Percentiles rank a stretch among this genome's conserved stretches.
Conservation (phyloP, 2,888 invertebrate genomes). For the Pegoplata infirma region DNA sequence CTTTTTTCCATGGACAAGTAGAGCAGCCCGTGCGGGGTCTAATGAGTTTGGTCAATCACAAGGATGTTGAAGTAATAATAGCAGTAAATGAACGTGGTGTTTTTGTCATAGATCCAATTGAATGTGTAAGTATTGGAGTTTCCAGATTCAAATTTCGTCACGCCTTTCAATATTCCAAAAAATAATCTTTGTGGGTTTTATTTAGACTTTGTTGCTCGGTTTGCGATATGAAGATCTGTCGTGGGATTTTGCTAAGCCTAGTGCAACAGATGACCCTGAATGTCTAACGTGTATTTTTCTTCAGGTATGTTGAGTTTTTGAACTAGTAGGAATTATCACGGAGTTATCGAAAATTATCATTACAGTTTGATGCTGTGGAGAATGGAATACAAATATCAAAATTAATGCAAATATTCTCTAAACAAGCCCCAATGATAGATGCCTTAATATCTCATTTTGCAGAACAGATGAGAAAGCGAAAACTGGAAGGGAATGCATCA, state of each 20-base stretch:
- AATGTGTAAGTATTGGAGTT: conserved; percentile 83
- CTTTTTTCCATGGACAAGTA: conserved; percentile 96
- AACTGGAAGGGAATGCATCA: conserved; percentile 77
- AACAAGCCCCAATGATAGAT: conserved; percentile 92
- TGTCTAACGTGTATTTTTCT: conserved; percentile 95
- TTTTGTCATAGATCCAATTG: conserved; percentile 90
- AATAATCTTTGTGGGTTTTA: background rate
- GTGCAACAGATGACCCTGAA: conserved; percentile 88
- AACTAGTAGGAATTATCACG: too few species aligned
- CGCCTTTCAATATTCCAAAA: background rate
- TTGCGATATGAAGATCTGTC: conserved; percentile 92
- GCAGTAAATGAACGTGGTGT: conserved; percentile 92
- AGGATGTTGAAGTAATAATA: conserved; percentile 91
- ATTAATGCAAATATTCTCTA: conserved; percentile 80
- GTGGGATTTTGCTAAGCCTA: conserved; percentile 94
- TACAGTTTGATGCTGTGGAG: conserved; percentile 78
- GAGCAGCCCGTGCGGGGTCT: conserved; percentile 93
- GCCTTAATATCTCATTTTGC: conserved; percentile 90
- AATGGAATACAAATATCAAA: conserved; percentile 78
- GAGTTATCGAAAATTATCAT: conserved; percentile 15
- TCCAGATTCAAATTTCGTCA: background rate
- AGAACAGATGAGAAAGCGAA: conserved; percentile 84
- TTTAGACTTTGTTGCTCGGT: conserved; percentile 89
- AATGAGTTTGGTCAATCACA: conserved; percentile 90
- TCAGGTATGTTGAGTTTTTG: conserved; percentile 79